Percentiles rank a stretch among this genome's conserved stretches.
Evolutionary conservation across 2,113 vertebrate species (phyloP).

Genomic region (Sarotherodon lohbergeri): DNA sequence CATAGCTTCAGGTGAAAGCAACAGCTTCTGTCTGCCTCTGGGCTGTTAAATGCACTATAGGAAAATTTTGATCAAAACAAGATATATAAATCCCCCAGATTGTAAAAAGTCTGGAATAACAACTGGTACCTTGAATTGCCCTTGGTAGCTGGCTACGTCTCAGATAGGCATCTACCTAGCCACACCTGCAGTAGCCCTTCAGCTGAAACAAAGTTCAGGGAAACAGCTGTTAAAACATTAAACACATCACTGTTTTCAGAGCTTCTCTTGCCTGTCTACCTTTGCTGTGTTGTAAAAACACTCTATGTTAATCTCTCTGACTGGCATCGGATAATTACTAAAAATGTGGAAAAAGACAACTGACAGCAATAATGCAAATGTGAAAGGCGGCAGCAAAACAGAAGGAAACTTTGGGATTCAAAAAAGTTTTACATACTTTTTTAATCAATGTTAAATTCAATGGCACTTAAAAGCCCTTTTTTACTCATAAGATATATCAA

Average conservation of each 20-base stretch:
- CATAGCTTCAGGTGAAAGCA: constrained; percentile 9
- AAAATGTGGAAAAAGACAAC: not conserved
- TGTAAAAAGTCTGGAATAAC: not conserved
- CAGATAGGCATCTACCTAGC: not conserved
- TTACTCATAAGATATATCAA: not conserved
- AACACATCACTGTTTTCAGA: not conserved
- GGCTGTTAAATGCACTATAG: not conserved
- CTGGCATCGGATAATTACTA: not conserved
- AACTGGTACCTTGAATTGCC: not conserved
- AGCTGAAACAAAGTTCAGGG: not conserved
- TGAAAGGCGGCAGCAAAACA: not conserved
- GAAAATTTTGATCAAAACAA: constrained; percentile 6
- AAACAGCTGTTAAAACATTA: not conserved
- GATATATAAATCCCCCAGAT: not conserved
- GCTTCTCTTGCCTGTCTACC: not conserved
- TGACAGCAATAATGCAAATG: not conserved
- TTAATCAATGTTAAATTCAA: not conserved
- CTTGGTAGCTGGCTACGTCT: not conserved
- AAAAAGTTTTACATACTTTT: not conserved
- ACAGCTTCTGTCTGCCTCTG: not conserved
- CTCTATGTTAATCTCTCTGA: not conserved
- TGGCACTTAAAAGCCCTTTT: not conserved
- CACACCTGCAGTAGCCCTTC: not conserved
- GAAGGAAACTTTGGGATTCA: not conserved
- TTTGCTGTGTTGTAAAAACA: not conserved